Evolutionary conservation across 2,113 vertebrate genomes (phyloP).

Genomic region (Phodopus roborovskii): DNA sequence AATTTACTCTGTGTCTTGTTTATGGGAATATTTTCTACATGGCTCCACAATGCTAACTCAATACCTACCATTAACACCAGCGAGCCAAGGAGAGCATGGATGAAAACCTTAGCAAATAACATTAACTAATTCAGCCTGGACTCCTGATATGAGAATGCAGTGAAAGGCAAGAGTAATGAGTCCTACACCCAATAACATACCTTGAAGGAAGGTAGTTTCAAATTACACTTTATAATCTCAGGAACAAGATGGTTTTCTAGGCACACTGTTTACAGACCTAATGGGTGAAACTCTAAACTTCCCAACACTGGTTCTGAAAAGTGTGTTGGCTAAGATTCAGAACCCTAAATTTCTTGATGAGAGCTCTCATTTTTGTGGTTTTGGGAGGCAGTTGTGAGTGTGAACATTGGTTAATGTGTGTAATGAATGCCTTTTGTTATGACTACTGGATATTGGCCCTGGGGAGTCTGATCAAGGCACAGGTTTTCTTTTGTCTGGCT

Average conservation of each 20-base stretch:
- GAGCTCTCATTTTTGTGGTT: not conserved
- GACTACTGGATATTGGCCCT: not conserved
- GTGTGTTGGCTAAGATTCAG: not conserved
- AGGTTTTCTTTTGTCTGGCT: not conserved
- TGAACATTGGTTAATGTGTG: not conserved
- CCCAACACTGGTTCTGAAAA: constrained; percentile 11
- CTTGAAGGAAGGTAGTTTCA: not conserved
- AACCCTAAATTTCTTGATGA: not conserved
- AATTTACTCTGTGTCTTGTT: not conserved
- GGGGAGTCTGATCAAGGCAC: not conserved
- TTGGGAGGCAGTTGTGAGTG: not conserved
- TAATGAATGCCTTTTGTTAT: not conserved
- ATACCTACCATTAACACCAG: not conserved
- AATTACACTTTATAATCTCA: constrained; percentile 8
- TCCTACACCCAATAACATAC: not conserved
- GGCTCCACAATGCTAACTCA: not conserved
- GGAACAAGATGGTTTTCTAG: not conserved
- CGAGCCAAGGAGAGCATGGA: not conserved
- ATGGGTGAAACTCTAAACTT: not conserved
- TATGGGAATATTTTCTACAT: not conserved
- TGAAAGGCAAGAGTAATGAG: not conserved
- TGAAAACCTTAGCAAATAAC: not conserved
- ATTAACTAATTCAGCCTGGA: not conserved
- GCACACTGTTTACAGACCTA: not conserved
- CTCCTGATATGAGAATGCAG: not conserved